Percentiles rank a stretch among this genome's conserved stretches.
These are phyloP conservation scores for Sternarchorhynchus goeldii DNA, from an alignment of 2,797 vertebrate genomes.

Conservation along the genomic window DNA sequence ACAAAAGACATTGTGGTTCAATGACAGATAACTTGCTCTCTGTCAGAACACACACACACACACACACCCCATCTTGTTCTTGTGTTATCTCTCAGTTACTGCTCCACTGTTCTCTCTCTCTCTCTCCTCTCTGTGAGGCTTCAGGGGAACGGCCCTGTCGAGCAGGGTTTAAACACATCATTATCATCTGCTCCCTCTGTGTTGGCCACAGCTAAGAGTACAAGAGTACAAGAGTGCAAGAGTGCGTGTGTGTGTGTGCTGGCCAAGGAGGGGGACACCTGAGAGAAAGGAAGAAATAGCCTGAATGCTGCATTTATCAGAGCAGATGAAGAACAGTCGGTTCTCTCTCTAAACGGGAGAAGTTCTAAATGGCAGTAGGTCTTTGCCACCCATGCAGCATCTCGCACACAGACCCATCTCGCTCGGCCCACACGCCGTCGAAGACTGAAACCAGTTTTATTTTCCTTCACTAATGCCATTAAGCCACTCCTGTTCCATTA, in stretches of 20 bases:
- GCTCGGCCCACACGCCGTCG: slow-evolving; percentile 6
- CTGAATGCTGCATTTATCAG: not conserved
- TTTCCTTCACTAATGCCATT: not conserved
- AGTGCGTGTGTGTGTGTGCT: not conserved
- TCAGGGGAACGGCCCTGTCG: not conserved
- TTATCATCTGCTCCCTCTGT: slow-evolving; percentile 10
- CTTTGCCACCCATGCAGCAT: slow-evolving; percentile 22
- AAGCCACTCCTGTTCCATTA: not conserved
- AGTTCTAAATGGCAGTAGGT: slow-evolving; percentile 14
- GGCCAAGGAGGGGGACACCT: not conserved
- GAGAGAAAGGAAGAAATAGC: not conserved
- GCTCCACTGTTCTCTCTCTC: not conserved
- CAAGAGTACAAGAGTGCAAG: too few species aligned
- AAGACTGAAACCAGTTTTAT: not conserved
- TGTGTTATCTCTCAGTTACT: not conserved
- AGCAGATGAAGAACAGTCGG: not conserved
- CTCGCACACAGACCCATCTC: slow-evolving; percentile 34
- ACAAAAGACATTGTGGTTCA: not conserved
- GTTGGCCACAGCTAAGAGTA: not conserved
- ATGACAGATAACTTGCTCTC: not conserved
- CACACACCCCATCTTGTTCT: too few species aligned
- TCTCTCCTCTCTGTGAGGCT: not conserved
- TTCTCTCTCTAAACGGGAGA: slow-evolving; percentile 1
- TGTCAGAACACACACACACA: not conserved
- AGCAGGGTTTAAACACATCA: slow-evolving; percentile 10